A percentile compares a stretch with the other conserved stretches of the same genome.
Evolutionary conservation across 2,797 vertebrate genomes (phyloP).

Genomic region (Tangara arthus): DNA sequence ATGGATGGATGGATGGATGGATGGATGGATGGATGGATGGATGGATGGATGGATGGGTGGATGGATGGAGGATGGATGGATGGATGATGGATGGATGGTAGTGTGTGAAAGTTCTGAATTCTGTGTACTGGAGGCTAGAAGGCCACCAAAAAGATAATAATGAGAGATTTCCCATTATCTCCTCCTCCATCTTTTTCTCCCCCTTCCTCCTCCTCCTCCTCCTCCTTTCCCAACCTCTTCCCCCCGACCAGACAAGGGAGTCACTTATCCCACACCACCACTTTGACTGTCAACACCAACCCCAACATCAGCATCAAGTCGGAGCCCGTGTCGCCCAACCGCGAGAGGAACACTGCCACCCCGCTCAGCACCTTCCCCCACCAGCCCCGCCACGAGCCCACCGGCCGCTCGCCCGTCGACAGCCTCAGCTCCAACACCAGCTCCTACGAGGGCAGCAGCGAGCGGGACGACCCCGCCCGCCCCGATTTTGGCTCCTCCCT

Average conservation of each 20-base stretch:
- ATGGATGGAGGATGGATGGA: not conserved
- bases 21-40: too few species aligned
- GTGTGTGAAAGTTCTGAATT: not conserved
- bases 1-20: not conserved
- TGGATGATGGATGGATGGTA: too few species aligned
- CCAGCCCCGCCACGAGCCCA: conserved; percentile 73
- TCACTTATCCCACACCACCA: conserved; percentile 85
- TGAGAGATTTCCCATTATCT: not conserved
- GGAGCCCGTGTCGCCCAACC: conserved; percentile 92
- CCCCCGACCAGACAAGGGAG: conserved; percentile 82
- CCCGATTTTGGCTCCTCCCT: conserved; percentile 83
- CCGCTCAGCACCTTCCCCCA: conserved; percentile 83
- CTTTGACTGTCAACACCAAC: conserved; percentile 92
- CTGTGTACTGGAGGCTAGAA: not conserved
- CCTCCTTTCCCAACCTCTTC: not conserved
- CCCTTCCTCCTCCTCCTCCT: not conserved
- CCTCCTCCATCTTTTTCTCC: not conserved
- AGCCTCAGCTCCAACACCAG: conserved; percentile 94
- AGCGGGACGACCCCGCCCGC: conserved; percentile 85
- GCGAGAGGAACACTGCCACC: conserved; percentile 85
- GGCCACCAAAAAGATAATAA: not conserved
- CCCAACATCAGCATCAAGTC: conserved; percentile 94
- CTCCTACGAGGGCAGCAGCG: conserved; percentile 90
- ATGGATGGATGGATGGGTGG: too few species aligned
- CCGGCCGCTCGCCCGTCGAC: conserved; percentile 86